Base-by-base conservation (phyloP, 2,797 vertebrate genomes). In the Mormyrops boulengeri region DNA sequence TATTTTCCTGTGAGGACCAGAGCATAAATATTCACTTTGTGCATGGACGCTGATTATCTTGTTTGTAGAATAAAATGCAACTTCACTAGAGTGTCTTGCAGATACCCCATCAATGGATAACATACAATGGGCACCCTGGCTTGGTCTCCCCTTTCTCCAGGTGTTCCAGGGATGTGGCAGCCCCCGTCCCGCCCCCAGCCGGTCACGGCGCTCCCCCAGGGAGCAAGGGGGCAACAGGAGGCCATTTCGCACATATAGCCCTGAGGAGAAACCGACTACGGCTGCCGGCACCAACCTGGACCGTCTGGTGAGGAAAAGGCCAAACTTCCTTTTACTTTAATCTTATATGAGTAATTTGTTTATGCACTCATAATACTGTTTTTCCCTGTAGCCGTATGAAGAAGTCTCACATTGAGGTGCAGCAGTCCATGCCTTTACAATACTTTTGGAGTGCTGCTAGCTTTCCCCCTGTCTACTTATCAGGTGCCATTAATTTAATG, bases 151-250 rank as follows among this genome's bases (percentile, higher is more conserved):
- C n/a, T 55, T 8, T 4, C n/a, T 88, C 50, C 91, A 98, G 97
- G 96, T 97, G 38, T 98, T 98, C 92, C 97, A 97, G 92, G 96
- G 96, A 9, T 98, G 97, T 89, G 97, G 97, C 52, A 96, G 89
- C 50, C 97, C 97, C 44, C 92, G 96, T 1, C 96, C 95, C 0
- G 90, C 94, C 53, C 95, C 93, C 0, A 93, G 93, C 66, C 94
- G 97, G 9, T 93, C 94, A 86, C 96, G 94, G 80, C 95, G 96
- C 2, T 96, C 96, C 0, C 93, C 95, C 1, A 94, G 93, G 89
- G 96, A 97, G 88, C 94, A 96, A 0, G 93, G 92, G 1, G 93
- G 93, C 60, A 95, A 91, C 62, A 94, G 93, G 88, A 95, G 94
- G 80, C 95, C 94, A 0, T 96, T 97, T 84, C 96, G 96, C 90